Evolutionary conservation across 2,797 vertebrate genomes (phyloP), one percentile per base, ranked within the genome.

Genomic region (Rhinogobio ventralis): DNA sequence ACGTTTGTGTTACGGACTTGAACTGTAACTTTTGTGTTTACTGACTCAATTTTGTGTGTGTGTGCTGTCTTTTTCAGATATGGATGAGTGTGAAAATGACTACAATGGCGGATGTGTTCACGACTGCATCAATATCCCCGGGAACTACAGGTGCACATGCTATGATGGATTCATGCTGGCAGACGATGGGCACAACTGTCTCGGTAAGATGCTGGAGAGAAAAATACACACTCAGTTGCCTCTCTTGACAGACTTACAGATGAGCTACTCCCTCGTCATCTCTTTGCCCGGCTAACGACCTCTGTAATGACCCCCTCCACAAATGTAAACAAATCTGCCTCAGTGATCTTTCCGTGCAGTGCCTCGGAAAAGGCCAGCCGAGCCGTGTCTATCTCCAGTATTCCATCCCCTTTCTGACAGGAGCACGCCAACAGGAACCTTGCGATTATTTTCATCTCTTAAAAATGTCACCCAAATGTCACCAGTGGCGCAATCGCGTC

Each of bases 91-190:
- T 93, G 97, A 98, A 87, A 99, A 97, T 2, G 98, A 99, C 91
- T 98, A 98, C 95, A 99, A 96, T 0, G 98, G 98, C 0, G 98
- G 98, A 82, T 99, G 98, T 11, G 98, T 99, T 74, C 98, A 99
- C 0, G 98, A 99, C 88, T 99, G 98, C 88, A 98, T 99, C 95
- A 99, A 99, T 93, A 99, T 99, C 89, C 98, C 98, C 0, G 98
- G 98, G 7, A 99, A 99, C 95, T 99, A 99, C 94, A 93, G 98
- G 81, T 99, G 98, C 87, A 99, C 97, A 0, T 99, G 98, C 93
- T 99, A 98, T 0, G 98, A 99, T 46, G 98, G 98, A 3, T 99
- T 99, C 95, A 99, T 97, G 97, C 90, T 99, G 91, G 96, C 97
- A 2, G 96, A 99, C 0, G 98, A 99, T 0, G 98, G 98, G 89